Base-by-base conservation (phyloP, 2,888 invertebrate species). In the Ephialtes manifestator region DNA sequence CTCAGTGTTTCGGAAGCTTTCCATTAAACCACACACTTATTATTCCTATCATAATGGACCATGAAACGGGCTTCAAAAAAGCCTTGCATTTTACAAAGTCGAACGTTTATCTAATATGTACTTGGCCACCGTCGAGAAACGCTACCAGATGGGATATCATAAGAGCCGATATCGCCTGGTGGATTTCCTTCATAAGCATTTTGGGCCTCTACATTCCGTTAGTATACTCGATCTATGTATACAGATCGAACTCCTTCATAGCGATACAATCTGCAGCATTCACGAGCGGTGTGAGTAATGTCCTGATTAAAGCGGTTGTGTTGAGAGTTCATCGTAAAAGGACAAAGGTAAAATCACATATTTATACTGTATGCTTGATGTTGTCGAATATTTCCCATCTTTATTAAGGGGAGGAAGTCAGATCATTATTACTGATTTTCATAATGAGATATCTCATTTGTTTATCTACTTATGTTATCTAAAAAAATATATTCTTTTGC, bases 191-290 rank as follows among this genome's bases (percentile, higher is more conserved):
- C 0, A 1, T 86, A 0, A 85, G 74, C 20, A 39, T 75, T 0
- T 0, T 83, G 0, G 81, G 13, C 76, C 88, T 2, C 13, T 89
- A 13, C 0, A 81, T 81, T n/a, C 63, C 88, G 0, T 70, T 89
- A 0, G 81, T n/a, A 1, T 18, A n/a, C 51, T 51, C 51, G 51
- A 18, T 18, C 51, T 51, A 51, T 7, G 51, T n/a, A 81, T 60
- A 86, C 31, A 63, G 51, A 2, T 63, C 48, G 0, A 75, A 85
- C 11, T 68, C 85, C 0, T 58, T 89, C 0, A 58, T 88, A 18
- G 63, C 88, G 18, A 87, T 87, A 1, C 89, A 89, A 51, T 87
- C 87, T 0, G 87, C 85, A 2, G 84, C 87, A 31, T 81, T 87
- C 2, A 67, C 76, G 5, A 71, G 86, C n/a, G 90, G 85, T 3